phyloP scores from a whole-genome alignment of 2,888 invertebrate species.

The Enchytraeus crypticus region DNA sequence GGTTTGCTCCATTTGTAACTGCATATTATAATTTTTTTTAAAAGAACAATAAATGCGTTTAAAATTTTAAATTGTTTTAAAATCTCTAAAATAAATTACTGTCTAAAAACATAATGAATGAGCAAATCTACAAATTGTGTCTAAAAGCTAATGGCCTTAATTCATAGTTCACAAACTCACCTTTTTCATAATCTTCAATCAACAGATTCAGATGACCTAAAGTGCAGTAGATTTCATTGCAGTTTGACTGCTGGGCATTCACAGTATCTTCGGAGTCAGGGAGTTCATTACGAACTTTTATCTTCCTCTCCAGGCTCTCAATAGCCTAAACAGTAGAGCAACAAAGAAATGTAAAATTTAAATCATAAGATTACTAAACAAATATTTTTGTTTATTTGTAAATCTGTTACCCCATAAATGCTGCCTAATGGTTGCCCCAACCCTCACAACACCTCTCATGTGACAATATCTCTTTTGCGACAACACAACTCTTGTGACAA shows the following conservation, averaged over 20 bases:
- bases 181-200: constrained; percentile 86
- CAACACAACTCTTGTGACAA: too few species aligned
- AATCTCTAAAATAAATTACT: neutral
- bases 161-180: constrained; percentile 53
- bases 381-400: too few species aligned
- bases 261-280: neutral
- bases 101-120: neutral
- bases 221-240: constrained; percentile 66
- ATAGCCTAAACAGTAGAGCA: constrained; percentile 9
- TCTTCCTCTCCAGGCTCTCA: constrained; percentile 8
- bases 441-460: neutral
- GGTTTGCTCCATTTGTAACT: neutral
- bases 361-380: too few species aligned
- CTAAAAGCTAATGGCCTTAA: neutral
- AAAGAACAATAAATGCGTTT: neutral
- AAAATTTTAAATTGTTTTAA: neutral
- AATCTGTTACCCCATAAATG: neutral
- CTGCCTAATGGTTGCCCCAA: neutral
- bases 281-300: neutral
- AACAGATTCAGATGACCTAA: constrained; percentile 89
- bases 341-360: too few species aligned
- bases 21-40: neutral
- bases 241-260: neutral
- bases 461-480: neutral
- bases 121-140: neutral